These are phyloP conservation scores for Sus scrofa DNA, from an alignment of 2,113 vertebrate species.

Conservation along the genomic window DNA sequence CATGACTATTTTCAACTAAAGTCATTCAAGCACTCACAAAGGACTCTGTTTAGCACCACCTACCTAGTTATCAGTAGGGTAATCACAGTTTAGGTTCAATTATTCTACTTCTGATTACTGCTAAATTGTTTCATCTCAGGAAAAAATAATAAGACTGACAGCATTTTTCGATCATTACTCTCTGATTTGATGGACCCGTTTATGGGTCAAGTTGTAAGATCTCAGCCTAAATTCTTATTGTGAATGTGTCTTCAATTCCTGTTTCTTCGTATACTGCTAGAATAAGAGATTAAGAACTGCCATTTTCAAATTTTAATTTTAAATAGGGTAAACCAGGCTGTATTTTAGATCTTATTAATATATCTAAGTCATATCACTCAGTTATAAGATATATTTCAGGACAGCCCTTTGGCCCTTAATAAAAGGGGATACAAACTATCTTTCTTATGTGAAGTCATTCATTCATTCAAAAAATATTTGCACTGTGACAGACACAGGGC, in stretches of 20 bases:
- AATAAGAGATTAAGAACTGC: constrained; percentile 13
- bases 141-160: constrained; percentile 34
- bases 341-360: constrained; percentile 48
- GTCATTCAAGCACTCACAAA: constrained; percentile 38
- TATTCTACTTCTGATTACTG: constrained; percentile 17
- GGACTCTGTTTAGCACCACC: not conserved
- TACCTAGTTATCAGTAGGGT: constrained; percentile 6
- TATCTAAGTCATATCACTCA: constrained; percentile 19
- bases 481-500: not conserved
- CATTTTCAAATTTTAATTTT: constrained; percentile 61
- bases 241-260: constrained; percentile 16
- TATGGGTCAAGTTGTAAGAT: constrained; percentile 14
- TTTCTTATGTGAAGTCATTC: constrained; percentile 13
- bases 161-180: not conserved
- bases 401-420: constrained; percentile 20
- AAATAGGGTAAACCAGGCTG: not conserved
- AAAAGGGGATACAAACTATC: not conserved
- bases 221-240: not conserved
- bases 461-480: constrained; percentile 2
- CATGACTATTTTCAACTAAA: not conserved
- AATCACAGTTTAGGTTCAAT: constrained; percentile 50
- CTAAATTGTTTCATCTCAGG: constrained; percentile 4
- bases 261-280: not conserved
- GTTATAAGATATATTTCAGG: not conserved
- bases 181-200: constrained; percentile 49